These are phyloP conservation scores for Hippocampus comes DNA, from an alignment of 2,113 vertebrate species.

Conservation along the genomic window DNA sequence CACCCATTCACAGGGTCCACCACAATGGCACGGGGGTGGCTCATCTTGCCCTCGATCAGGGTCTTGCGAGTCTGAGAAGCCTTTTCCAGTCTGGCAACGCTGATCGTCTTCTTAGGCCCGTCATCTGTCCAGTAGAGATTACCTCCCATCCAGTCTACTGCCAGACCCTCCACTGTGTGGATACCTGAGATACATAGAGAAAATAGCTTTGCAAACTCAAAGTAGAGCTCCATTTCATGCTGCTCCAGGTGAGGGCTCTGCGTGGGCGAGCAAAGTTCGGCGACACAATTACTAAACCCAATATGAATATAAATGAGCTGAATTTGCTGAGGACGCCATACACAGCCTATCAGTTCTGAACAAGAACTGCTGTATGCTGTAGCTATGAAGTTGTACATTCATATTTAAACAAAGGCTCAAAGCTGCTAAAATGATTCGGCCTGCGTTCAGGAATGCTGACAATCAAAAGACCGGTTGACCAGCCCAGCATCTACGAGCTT, in stretches of 20 bases:
- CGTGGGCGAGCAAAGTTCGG: background rate
- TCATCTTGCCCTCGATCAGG: constrained; percentile 95
- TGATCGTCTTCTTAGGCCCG: constrained; percentile 96
- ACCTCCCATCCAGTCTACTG: constrained; percentile 98
- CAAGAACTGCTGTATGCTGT: too few relatives aligned
- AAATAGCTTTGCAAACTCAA: background rate
- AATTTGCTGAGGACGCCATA: too few relatives aligned
- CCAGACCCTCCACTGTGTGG: constrained; percentile 93
- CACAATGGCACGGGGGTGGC: constrained; percentile 92
- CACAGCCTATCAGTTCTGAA: too few relatives aligned
- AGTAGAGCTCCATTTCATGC: background rate
- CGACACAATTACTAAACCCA: background rate
- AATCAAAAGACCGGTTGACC: background rate
- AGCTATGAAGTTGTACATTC: too few relatives aligned
- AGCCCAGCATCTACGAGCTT: background rate
- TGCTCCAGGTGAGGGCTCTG: background rate
- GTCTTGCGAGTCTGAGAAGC: constrained; percentile 92
- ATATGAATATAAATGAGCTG: too few relatives aligned
- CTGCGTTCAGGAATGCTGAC: background rate
- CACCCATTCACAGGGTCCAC: constrained; percentile 93
- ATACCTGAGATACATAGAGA: constrained; percentile 73
- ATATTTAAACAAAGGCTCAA: background rate
- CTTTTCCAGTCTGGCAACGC: constrained; percentile 92
- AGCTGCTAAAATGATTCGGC: background rate
- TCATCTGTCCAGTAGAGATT: constrained; percentile 98